Evolutionary conservation across 2,797 vertebrate species (phyloP), one percentile per base, ranked within the genome.

Genomic region (Botia kubotai): DNA sequence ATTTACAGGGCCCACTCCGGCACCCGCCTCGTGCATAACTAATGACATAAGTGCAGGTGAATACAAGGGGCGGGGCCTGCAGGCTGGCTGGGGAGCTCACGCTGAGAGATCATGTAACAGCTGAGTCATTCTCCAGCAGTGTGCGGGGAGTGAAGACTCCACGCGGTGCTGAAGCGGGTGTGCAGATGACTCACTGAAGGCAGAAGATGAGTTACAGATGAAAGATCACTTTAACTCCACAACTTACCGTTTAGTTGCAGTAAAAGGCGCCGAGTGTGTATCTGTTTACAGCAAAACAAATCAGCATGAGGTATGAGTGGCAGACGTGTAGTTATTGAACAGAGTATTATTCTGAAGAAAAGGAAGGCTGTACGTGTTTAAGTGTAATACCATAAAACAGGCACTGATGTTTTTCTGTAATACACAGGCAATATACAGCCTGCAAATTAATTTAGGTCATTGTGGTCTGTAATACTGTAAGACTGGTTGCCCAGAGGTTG

Each of bases 111-210:
- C 74, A 81, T 57, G 67, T 83, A 84, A 86, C 83, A 76, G 83
- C 80, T 76, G 85, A 86, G 74, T 86, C 85, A 86, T 75, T 65
- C 73, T 60, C 29, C 68, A 77, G 74, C 53, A 48, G 10, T 33
- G 43, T 1, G 43, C 1, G 16, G 48, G 0, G 16, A 58, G 46
- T 68, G 78, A 78, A 73, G 58, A 71, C 65, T 66, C 29, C 71
- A 73, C 72, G 71, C 77, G 26, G 53, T 55, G 57, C 55, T 36
- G 39, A 72, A 66, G 76, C 12, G 50, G 71, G 62, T 67, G 69
- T 58, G 19, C 17, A 26, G 5, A 80, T 86, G 82, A 86, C 57
- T 83, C 80, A 85, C 66, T 76, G 36, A 16, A 53, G 70, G 72
- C 71, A 80, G 81, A 57, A 57, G 78, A 78, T 16, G 58, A 75